phyloP scores from a whole-genome alignment of 2,113 vertebrate genomes.

The Chaenocephalus aceratus region DNA sequence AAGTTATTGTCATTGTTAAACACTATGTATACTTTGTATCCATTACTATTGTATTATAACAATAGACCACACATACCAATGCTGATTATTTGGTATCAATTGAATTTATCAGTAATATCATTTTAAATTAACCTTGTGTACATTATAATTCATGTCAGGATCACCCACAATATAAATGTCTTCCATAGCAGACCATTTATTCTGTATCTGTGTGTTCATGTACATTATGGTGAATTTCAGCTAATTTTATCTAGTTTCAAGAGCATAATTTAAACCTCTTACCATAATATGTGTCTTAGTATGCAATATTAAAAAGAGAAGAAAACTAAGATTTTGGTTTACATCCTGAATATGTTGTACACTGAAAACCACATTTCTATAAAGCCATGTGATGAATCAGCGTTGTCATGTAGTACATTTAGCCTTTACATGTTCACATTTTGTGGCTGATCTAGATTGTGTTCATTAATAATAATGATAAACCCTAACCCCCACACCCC shows the following conservation, averaged over 20 bases:
- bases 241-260: constrained; percentile 45
- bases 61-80: too few species aligned
- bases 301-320: constrained; percentile 41
- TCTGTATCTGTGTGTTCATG: constrained; percentile 44
- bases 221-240: constrained; percentile 30
- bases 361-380: constrained; percentile 27
- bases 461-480: not conserved
- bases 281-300: constrained; percentile 80
- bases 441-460: constrained; percentile 2
- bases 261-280: constrained; percentile 53
- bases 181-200: constrained; percentile 1
- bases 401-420: constrained; percentile 16
- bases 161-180: constrained; percentile 19
- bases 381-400: constrained; percentile 25
- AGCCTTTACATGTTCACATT: not conserved
- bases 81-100: too few species aligned
- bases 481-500: not conserved
- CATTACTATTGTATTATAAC: too few species aligned
- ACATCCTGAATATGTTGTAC: constrained; percentile 25
- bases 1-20: not conserved
- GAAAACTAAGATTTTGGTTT: constrained; percentile 9
- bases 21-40: too few species aligned
- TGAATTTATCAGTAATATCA: constrained; percentile 14
- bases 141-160: constrained; percentile 44
- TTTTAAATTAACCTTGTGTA: constrained; percentile 8